Base-by-base conservation (phyloP, 2,113 vertebrate genomes). In the Bubo blakistoni region DNA sequence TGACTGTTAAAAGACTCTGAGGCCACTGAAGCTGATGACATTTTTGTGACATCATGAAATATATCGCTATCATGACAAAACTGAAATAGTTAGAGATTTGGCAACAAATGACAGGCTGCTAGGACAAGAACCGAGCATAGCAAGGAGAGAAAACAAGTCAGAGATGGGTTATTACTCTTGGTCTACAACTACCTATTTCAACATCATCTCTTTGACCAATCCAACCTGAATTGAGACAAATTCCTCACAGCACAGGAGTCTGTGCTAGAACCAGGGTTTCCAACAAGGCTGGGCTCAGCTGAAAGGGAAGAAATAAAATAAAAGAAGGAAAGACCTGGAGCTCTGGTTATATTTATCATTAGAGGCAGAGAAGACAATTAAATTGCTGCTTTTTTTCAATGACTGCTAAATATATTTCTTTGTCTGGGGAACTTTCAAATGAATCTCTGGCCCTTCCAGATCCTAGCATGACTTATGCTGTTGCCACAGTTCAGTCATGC, bases 151-250 rank as follows among this genome's bases (percentile, higher is more conserved):
- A 81, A 74, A n/a, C 14, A 73, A 47, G 51, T 61, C 74, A 42
- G 44, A 70, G 42, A 46, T 0, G 0, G 29, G 29, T 18, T 55
- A 10, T 65, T 69, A 16, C 3, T 65, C 34, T 78, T 8, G 11
- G 8, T 66, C 42, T 94, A 10, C 29, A 26, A n/a, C 70, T 85
- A 7, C 20, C 8, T 36, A 36, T 54, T 82, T 24, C 65, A 76
- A 26, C 76, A 49, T 54, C 36, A 12, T 80, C 57, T 73, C 6
- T 80, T 92, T 85, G 54, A 78, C 22, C 62, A 62, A 4, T 62
- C 36, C 55, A 71, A 30, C 6, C 47, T 76, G 71, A 65, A 61
- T 0, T 47, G 34, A 74, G 70, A 52, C 34, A 74, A 62, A 81
- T 62, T 90, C 46, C 26, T 81, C 34, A 81, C 34, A 62, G 46